phyloP scores from a whole-genome alignment of 53 echinoderm and acorn worm genomes.

The Antedon mediterranea region DNA sequence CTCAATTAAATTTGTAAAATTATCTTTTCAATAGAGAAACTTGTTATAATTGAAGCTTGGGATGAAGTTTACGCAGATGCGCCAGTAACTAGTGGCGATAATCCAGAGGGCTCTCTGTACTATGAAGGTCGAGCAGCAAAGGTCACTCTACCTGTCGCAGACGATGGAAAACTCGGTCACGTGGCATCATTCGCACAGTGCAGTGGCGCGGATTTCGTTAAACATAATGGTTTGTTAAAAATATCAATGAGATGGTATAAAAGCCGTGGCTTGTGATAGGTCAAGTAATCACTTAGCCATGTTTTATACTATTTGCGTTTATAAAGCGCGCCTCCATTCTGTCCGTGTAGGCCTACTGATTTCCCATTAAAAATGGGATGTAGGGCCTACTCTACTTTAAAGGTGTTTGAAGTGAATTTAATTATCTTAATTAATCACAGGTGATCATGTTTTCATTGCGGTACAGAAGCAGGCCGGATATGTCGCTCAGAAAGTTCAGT shows the following conservation, averaged over 20 bases:
- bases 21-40: conserved; percentile 8
- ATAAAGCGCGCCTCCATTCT: no score
- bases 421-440: background rate
- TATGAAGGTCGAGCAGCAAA: conserved; percentile 39
- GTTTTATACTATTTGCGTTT: no score
- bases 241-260: no score
- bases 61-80: conserved; percentile 30
- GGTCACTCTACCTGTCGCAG: conserved; percentile 5
- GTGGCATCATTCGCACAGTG: conserved; percentile 26
- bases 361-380: no score
- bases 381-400: no score
- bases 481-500: conserved; percentile 10
- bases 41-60: conserved; percentile 38
- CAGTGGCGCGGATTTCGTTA: conserved; percentile 22
- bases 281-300: no score
- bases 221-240: conserved; percentile 18
- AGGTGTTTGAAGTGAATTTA: no score
- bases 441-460: conserved; percentile 27
- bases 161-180: conserved; percentile 16
- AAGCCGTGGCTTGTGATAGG: no score
- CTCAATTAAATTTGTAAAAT: no score
- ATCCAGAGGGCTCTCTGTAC: conserved; percentile 31
- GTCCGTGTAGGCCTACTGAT: no score
- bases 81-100: conserved; percentile 18
- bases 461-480: conserved; percentile 29